Conservation (phyloP, 2,113 vertebrate genomes). For the Edolisoma coerulescens region DNA sequence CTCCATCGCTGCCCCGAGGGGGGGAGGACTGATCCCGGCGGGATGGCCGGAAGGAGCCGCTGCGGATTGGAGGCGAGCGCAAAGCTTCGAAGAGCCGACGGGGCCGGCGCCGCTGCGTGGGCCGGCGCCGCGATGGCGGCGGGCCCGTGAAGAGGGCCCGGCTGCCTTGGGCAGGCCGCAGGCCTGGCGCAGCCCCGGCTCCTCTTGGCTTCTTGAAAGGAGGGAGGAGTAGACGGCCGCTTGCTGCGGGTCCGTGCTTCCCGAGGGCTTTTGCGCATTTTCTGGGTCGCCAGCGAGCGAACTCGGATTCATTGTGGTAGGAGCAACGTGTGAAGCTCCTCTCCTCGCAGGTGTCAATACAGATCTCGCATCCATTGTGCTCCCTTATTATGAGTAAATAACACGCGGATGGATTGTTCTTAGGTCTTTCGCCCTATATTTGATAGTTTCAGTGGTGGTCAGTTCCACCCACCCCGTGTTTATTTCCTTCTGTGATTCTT, state of each 20-base stretch:
- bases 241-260: background rate
- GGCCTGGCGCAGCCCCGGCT: background rate
- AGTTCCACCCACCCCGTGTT: background rate
- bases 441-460: background rate
- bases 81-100: background rate
- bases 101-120: background rate
- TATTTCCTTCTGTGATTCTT: background rate
- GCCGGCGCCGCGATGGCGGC: background rate
- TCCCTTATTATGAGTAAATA: background rate
- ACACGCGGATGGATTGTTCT: background rate
- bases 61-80: background rate
- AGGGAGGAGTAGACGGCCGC: background rate
- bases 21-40: background rate
- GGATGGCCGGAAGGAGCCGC: background rate
- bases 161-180: background rate
- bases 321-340: background rate
- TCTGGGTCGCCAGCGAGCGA: background rate
- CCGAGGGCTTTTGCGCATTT: background rate
- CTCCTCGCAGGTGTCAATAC: background rate
- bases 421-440: fast-evolving
- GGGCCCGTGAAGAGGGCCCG: background rate
- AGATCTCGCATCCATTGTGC: background rate
- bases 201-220: background rate
- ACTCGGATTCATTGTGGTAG: background rate
- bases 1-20: background rate